Evolutionary conservation across 2,113 vertebrate species (phyloP).

Genomic region (Octodon degus): DNA sequence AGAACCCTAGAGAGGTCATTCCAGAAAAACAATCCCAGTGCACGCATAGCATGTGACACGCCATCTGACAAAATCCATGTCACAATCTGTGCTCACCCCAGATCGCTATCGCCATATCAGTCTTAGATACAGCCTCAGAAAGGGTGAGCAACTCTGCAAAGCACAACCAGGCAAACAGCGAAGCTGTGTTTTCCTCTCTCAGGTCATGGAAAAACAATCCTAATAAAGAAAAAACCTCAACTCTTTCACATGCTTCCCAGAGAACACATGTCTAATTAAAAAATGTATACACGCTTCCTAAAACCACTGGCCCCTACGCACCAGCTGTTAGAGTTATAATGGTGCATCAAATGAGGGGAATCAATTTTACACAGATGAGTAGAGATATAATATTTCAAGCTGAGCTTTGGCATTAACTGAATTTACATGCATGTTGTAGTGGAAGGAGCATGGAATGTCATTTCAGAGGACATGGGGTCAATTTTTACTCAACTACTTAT

Average conservation of each 20-base stretch:
- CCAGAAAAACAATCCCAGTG: neutral
- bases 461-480: slow-evolving; percentile 74
- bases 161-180: neutral
- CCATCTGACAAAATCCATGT: neutral
- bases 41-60: neutral
- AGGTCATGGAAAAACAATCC: neutral
- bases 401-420: slow-evolving; percentile 76
- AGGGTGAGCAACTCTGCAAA: neutral
- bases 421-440: slow-evolving; percentile 79
- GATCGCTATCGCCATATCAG: neutral
- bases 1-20: neutral
- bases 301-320: neutral
- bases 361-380: slow-evolving; percentile 82
- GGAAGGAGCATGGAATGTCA: slow-evolving; percentile 77
- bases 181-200: neutral
- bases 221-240: neutral
- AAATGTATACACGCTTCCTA: slow-evolving; percentile 65
- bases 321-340: slow-evolving; percentile 78
- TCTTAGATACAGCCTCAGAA: neutral
- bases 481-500: slow-evolving; percentile 25
- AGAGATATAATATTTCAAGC: slow-evolving; percentile 80
- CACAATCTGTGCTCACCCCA: neutral
- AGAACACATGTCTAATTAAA: slow-evolving; percentile 73
- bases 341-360: slow-evolving; percentile 76
- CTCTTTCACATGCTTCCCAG: slow-evolving; percentile 53